Base-by-base conservation (phyloP, 2,113 vertebrate genomes). In the Phrynosoma blainvillii region DNA sequence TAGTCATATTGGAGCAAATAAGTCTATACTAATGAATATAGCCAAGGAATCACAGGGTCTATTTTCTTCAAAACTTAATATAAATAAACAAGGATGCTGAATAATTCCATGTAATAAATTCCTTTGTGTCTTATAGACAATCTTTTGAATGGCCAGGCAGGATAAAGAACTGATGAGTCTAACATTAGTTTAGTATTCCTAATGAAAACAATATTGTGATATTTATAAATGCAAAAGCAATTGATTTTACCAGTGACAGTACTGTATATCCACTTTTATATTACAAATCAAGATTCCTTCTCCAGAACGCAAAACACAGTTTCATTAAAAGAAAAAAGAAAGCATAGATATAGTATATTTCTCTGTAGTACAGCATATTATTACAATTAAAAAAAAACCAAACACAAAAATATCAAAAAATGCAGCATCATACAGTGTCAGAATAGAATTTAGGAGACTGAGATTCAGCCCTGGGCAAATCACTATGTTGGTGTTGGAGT, bases 121-220 rank as follows among this genome's bases (percentile, higher is more conserved):
- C 56, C 23, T 76, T 36, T 40, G 25, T 85, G 56, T n/a, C 42
- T 82, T 79, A 27, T 68, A 89, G 90, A 87, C 21, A 80, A 1
- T 85, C 74, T 85, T 89, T 75, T 12, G n/a, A 47, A 90, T 8
- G 42, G 84, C 10, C 81, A 32, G 47, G 2, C 78, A 76, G 27
- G 82, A 62, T 42, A 86, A 91, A 89, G 62, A 91, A 88, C 52
- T 81, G 59, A 80, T 47, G 32, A 54, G 62, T 36, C 78, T 85
- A 78, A 70, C 27, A 40, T 40, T 79, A 76, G 68, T 91, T 92
- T 92, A 2, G 0, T 86, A 65, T 32, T 85, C n/a, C 16, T 84
- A 81, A 87, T 91, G 88, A 89, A 90, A 92, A 83, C 70, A 47
- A 36, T 56, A 13, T 70, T 36, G 82, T 88, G 1, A 82, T 86